Conservation (phyloP, 2,888 invertebrate genomes). For the Sipha maydis region DNA sequence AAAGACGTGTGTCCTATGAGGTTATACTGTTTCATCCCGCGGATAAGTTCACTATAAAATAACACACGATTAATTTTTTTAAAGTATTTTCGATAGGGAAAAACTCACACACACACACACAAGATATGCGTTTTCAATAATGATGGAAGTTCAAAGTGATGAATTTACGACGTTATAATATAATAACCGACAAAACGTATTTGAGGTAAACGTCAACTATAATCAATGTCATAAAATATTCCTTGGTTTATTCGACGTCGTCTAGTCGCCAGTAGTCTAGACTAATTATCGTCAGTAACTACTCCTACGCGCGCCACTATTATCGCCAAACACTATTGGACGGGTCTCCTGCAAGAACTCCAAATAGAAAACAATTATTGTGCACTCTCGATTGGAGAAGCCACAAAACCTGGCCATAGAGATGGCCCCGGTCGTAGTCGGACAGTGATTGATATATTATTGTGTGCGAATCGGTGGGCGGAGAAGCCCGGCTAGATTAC, state of each 20-base stretch:
- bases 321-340: background rate
- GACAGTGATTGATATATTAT: background rate
- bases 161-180: background rate
- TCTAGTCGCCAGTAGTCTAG: constrained; percentile 26
- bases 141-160: background rate
- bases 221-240: constrained; percentile 17
- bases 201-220: background rate
- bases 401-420: background rate
- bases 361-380: background rate
- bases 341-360: background rate
- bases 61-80: background rate
- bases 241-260: background rate
- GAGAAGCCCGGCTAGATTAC: background rate
- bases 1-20: background rate
- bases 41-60: background rate
- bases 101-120: background rate
- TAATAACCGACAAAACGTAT: background rate
- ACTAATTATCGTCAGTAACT: constrained; percentile 30
- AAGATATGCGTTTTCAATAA: background rate
- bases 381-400: background rate
- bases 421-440: background rate
- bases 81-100: background rate
- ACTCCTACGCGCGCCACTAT: background rate
- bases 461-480: constrained; percentile 5
- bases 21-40: background rate